Evolutionary conservation across 2,797 vertebrate genomes (phyloP).

Genomic region (Coranthus polyacanthus): DNA sequence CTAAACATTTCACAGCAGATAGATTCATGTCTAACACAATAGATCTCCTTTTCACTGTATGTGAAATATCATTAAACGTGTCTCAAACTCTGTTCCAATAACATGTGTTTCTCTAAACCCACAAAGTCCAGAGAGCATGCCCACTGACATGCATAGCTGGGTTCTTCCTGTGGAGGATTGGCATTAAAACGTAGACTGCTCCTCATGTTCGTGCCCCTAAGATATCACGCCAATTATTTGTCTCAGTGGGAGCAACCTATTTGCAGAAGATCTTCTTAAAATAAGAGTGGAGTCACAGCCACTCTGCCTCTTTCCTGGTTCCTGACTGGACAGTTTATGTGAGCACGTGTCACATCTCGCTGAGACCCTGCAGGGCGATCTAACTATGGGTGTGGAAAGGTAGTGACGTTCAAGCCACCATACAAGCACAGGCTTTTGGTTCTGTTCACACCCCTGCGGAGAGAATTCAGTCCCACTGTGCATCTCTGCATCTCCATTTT

Average conservation of each 20-base stretch:
- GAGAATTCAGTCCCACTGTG: slow-evolving; percentile 70
- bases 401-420: slow-evolving; percentile 59
- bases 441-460: slow-evolving; percentile 74
- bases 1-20: slow-evolving; percentile 9
- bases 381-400: slow-evolving; percentile 57
- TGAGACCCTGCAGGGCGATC: slow-evolving; percentile 63
- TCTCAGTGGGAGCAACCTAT: slow-evolving; percentile 85
- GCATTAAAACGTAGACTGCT: slow-evolving; percentile 74
- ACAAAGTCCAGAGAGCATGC: slow-evolving; percentile 55
- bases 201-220: slow-evolving; percentile 76
- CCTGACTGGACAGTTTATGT: slow-evolving; percentile 74
- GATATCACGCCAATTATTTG: slow-evolving; percentile 85
- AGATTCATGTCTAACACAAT: slow-evolving; percentile 2
- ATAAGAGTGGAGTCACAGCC: slow-evolving; percentile 67
- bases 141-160: slow-evolving; percentile 69
- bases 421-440: slow-evolving; percentile 54
- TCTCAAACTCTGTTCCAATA: slow-evolving; percentile 20
- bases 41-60: neutral
- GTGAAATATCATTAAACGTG: slow-evolving; percentile 1
- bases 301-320: slow-evolving; percentile 53
- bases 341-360: slow-evolving; percentile 67
- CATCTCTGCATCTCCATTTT: slow-evolving; percentile 70
- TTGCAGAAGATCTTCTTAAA: slow-evolving; percentile 78
- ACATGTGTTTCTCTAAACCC: slow-evolving; percentile 47
- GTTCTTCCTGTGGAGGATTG: slow-evolving; percentile 76